Percentiles rank a stretch among this genome's conserved stretches.
Evolutionary conservation across 2,113 vertebrate species (phyloP).

Genomic region (Nipponia nippon): DNA sequence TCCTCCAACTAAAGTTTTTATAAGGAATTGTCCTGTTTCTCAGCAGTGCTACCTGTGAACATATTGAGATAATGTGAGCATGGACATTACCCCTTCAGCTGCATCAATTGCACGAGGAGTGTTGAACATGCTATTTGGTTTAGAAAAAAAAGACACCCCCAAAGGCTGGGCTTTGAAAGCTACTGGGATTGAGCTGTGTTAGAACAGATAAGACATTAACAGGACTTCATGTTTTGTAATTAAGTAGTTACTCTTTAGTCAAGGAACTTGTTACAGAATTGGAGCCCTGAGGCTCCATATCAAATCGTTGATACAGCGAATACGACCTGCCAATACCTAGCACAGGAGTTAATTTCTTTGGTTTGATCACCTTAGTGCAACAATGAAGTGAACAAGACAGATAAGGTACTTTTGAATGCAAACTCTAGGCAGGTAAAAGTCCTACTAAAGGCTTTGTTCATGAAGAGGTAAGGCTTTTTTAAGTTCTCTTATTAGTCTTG

Average conservation of each 20-base stretch:
- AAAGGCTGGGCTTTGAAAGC: neutral
- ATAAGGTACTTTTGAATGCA: neutral
- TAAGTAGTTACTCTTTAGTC: neutral
- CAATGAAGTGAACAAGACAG: neutral
- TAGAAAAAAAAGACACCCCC: rapidly evolving
- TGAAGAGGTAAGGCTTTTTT: neutral
- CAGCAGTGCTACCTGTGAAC: neutral
- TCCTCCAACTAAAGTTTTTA: neutral
- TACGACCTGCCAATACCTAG: no score
- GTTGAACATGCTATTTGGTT: neutral
- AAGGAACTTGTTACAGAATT: no score
- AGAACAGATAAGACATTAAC: no score
- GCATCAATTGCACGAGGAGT: no score
- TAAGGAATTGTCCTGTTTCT: neutral
- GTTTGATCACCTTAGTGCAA: neutral
- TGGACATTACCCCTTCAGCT: no score
- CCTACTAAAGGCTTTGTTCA: neutral
- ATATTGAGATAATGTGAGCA: neutral
- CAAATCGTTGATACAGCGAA: neutral
- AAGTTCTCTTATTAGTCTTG: no score
- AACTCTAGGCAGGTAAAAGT: neutral
- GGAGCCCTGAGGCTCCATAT: neutral
- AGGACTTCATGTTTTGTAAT: no score
- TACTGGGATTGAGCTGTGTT: neutral
- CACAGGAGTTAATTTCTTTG: neutral